Percentiles rank a stretch among this genome's conserved stretches.
Evolutionary conservation across 2,797 vertebrate species (phyloP).

Genomic region (Falco naumanni): DNA sequence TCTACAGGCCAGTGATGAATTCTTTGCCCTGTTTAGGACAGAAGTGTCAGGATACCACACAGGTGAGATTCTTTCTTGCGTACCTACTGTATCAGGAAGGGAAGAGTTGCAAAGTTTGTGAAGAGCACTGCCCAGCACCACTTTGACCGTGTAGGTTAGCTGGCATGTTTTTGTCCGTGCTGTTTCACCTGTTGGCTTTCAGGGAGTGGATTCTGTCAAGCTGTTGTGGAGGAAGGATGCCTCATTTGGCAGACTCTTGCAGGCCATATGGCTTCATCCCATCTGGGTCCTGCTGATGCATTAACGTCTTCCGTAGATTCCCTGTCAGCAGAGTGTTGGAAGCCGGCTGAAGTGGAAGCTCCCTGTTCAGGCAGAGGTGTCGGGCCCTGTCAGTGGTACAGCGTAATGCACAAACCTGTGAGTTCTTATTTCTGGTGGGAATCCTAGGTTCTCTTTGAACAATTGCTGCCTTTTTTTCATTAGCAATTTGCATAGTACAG

Average conservation of each 20-base stretch:
- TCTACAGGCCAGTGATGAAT: not conserved
- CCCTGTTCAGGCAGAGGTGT: conserved; percentile 57
- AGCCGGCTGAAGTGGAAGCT: conserved; percentile 60
- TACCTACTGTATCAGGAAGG: not conserved
- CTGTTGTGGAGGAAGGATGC: not conserved
- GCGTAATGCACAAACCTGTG: conserved; percentile 66
- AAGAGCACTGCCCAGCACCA: not conserved
- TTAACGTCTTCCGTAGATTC: conserved; percentile 26
- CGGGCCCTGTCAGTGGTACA: conserved; percentile 71
- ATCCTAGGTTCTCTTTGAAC: not conserved
- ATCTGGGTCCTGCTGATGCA: not conserved
- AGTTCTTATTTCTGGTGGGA: conserved; percentile 24
- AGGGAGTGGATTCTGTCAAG: not conserved
- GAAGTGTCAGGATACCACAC: not conserved
- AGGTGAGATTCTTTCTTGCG: not conserved
- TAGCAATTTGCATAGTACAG: not conserved
- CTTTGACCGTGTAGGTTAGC: not conserved
- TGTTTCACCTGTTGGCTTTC: not conserved
- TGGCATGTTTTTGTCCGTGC: not conserved
- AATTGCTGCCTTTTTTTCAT: not conserved
- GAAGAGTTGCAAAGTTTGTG: not conserved
- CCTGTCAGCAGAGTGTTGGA: conserved; percentile 65
- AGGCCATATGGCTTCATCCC: not conserved
- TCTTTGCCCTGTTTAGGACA: not conserved
- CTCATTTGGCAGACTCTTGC: not conserved